Evolutionary conservation across 2,888 invertebrate genomes (phyloP), one percentile per base, ranked within the genome.

Genomic region (Buathra laborator): DNA sequence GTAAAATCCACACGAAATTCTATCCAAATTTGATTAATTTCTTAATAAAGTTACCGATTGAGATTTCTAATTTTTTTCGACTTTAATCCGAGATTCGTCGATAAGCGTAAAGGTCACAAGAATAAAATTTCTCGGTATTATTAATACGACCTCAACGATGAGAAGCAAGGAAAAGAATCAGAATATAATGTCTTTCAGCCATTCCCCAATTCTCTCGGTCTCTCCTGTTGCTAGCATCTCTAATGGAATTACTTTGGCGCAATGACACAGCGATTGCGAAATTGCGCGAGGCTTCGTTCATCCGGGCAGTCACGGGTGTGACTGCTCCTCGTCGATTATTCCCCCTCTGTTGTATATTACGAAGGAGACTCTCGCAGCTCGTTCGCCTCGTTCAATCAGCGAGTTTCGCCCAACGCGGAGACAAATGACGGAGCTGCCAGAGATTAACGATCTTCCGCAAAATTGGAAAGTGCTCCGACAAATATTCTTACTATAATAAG

Each of bases 251-350:
- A 92, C 93, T 92, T 91, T 92, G 91, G 90, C 91, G 90, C 91
- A 92, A 91, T 93, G 93, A 93, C 93, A 92, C 92, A 93, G 93
- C 93, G 92, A 92, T 93, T 93, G 92, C 92, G 90, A 91, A 93
- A 91, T 92, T 91, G 86, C 86, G 79, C 77, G 84, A 81, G 86
- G 71, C 86, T 87, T 79, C 81, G 77, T 80, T 81, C 82, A 44
- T 84, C 59, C 66, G 62, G 82, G 79, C 86, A 44, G 74, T 71
- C 86, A 71, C 84, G 87, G 88, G 88, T 89, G 89, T 89, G 89
- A 82, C 86, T 77, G 72, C 72, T 81, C 79, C 86, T 88, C 82
- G 81, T 84, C 79, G 75, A 82, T 81, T 85, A 84, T 83, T 84
- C 56, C 76, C 70, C 81, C 82, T 79, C 75, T 44, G 56, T 74